Evolutionary conservation across 2,888 invertebrate genomes (phyloP).

Genomic region (Metacarcinus magister): DNA sequence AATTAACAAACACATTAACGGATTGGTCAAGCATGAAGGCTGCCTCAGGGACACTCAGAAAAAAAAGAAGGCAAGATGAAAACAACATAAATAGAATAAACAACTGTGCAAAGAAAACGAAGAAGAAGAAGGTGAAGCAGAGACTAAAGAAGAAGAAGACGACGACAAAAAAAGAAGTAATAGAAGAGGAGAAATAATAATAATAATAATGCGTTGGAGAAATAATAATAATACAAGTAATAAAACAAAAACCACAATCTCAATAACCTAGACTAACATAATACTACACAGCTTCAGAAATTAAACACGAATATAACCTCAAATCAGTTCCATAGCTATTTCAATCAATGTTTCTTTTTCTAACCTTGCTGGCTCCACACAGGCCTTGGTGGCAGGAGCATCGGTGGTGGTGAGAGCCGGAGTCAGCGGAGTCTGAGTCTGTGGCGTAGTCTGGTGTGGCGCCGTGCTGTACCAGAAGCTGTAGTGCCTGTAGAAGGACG

Average conservation of each 20-base stretch:
- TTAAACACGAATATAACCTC: too few relatives aligned
- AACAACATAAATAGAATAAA: not conserved
- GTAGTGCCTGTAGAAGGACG: slow-evolving; percentile 88
- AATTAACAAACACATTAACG: not conserved
- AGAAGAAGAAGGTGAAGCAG: not conserved
- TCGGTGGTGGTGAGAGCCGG: slow-evolving; percentile 72
- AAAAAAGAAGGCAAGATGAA: not conserved
- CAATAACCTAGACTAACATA: too few relatives aligned
- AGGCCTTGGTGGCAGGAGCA: slow-evolving; percentile 76
- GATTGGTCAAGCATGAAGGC: not conserved
- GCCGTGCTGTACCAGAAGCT: slow-evolving; percentile 92
- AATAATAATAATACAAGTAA: too few relatives aligned
- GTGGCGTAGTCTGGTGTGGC: slow-evolving; percentile 88
- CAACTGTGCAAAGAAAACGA: not conserved
- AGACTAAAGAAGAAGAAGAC: too few relatives aligned
- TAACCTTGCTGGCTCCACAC: slow-evolving; percentile 65
- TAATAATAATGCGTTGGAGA: too few relatives aligned
- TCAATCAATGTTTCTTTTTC: not conserved
- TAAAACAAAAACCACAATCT: too few relatives aligned
- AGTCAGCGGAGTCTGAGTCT: slow-evolving; percentile 83
- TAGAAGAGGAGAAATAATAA: too few relatives aligned
- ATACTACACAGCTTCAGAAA: too few relatives aligned
- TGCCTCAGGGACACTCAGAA: not conserved
- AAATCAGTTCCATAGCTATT: too few relatives aligned
- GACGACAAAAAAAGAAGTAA: too few relatives aligned